A percentile compares a stretch with the other conserved stretches of the same genome.
phyloP scores from a whole-genome alignment of 2,797 vertebrate species.

The Ptychobarbus kaznakovi region DNA sequence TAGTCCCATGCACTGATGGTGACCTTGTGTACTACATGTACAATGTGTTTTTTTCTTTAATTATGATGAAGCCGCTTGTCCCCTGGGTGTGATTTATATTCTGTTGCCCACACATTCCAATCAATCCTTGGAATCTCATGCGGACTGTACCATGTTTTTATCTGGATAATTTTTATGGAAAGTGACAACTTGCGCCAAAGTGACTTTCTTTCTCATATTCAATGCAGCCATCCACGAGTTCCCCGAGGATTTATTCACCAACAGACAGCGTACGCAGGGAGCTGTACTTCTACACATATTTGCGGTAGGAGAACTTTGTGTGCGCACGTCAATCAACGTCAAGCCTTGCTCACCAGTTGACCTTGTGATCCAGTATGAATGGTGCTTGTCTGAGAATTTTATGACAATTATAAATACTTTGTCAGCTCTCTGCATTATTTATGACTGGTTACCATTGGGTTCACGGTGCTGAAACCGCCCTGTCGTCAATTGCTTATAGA shows the following conservation, averaged over 20 bases:
- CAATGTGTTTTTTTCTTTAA: conserved; percentile 15
- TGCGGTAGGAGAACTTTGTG: conserved; percentile 76
- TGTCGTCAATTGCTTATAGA: conserved; percentile 18
- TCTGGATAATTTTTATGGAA: conserved; percentile 24
- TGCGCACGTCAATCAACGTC: conserved; percentile 42
- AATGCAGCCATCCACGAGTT: conserved; percentile 87
- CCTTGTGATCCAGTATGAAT: conserved; percentile 43
- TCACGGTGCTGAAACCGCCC: not conserved
- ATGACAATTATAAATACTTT: conserved; percentile 53
- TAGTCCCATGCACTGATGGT: conserved; percentile 7
- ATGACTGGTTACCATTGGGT: conserved; percentile 23
- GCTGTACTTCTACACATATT: conserved; percentile 84
- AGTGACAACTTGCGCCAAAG: not conserved
- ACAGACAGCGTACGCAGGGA: conserved; percentile 80
- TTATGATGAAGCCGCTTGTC: conserved; percentile 4
- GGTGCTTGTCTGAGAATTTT: conserved; percentile 46
- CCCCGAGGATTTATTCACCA: conserved; percentile 85
- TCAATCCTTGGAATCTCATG: conserved; percentile 8
- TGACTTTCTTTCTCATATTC: conserved; percentile 53
- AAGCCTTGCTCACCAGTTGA: conserved; percentile 22
- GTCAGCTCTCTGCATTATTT: conserved; percentile 38
- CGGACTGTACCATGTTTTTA: not conserved
- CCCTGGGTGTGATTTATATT: conserved; percentile 2
- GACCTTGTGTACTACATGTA: not conserved
- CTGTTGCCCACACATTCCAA: not conserved